These are phyloP conservation scores for Periplaneta americana DNA, from an alignment of 1,140 invertebrate species.

Conservation along the genomic window DNA sequence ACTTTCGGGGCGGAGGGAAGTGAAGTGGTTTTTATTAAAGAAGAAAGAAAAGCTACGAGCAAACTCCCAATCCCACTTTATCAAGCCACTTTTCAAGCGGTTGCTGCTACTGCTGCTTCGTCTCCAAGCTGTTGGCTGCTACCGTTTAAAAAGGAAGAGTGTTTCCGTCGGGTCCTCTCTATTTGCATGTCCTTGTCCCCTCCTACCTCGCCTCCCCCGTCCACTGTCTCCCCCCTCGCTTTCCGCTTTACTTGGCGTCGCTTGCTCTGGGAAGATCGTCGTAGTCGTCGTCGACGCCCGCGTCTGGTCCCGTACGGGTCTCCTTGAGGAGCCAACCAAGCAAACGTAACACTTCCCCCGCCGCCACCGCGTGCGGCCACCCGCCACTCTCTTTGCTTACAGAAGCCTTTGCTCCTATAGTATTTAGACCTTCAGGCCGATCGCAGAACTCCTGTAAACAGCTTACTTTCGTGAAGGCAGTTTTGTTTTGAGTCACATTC, in stretches of 20 bases:
- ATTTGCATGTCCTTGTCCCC: neutral
- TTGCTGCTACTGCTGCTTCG: neutral
- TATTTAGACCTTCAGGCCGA: neutral
- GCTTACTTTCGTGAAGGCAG: too few relatives aligned
- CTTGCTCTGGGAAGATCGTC: neutral
- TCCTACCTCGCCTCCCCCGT: too few relatives aligned
- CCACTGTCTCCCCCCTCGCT: too few relatives aligned
- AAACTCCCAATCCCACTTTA: neutral
- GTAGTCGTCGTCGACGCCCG: neutral
- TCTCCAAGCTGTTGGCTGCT: too few relatives aligned
- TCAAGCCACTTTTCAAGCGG: neutral
- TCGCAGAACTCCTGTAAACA: too few relatives aligned
- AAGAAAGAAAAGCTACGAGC: neutral
- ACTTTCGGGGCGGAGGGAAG: neutral
- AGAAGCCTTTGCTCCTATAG: neutral
- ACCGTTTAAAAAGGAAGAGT: too few relatives aligned
- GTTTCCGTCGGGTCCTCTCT: neutral
- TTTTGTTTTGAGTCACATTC: too few relatives aligned
- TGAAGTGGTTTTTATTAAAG: neutral
- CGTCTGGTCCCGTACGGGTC: neutral
- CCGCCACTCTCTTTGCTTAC: neutral
- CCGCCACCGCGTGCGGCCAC: too few relatives aligned
- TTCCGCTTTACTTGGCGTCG: neutral
- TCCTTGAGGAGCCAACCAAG: neutral
- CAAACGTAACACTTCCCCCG: neutral